These are phyloP conservation scores for Dicaeum eximium DNA, from an alignment of 2,113 vertebrate genomes.

Conservation along the genomic window DNA sequence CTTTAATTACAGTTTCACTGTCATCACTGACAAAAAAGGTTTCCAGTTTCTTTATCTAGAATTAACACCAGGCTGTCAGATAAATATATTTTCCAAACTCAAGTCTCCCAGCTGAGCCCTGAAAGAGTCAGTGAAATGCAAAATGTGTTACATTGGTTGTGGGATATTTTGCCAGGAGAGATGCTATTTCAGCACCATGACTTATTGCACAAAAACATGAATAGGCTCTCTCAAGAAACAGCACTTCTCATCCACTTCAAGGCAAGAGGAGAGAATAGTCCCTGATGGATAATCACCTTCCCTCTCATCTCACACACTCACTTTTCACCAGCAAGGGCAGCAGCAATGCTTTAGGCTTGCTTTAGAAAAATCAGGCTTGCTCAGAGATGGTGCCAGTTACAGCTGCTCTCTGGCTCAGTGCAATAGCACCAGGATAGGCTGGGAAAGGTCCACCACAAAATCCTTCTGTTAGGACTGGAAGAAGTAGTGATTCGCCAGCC, in stretches of 20 bases:
- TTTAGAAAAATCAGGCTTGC: neutral
- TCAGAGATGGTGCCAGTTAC: too few relatives aligned
- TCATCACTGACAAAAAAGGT: neutral
- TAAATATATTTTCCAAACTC: neutral
- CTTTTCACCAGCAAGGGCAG: neutral
- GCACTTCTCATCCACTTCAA: neutral
- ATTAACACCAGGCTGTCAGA: neutral
- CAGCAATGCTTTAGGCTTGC: too few relatives aligned
- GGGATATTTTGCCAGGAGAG: neutral
- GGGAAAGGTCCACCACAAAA: neutral
- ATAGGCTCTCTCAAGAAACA: neutral
- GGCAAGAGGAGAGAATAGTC: neutral
- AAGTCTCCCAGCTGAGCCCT: neutral
- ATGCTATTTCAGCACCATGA: neutral
- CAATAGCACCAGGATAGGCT: neutral
- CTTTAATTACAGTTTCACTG: neutral
- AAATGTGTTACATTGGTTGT: accelerated
- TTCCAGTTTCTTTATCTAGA: neutral
- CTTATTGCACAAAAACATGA: neutral
- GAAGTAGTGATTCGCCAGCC: neutral
- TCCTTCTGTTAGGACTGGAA: neutral
- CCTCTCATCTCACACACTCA: neutral
- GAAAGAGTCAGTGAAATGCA: neutral
- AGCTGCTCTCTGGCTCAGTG: neutral
- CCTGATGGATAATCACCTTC: neutral